These are phyloP conservation scores for Monopterus albus DNA, from an alignment of 2,113 vertebrate genomes.

Conservation along the genomic window DNA sequence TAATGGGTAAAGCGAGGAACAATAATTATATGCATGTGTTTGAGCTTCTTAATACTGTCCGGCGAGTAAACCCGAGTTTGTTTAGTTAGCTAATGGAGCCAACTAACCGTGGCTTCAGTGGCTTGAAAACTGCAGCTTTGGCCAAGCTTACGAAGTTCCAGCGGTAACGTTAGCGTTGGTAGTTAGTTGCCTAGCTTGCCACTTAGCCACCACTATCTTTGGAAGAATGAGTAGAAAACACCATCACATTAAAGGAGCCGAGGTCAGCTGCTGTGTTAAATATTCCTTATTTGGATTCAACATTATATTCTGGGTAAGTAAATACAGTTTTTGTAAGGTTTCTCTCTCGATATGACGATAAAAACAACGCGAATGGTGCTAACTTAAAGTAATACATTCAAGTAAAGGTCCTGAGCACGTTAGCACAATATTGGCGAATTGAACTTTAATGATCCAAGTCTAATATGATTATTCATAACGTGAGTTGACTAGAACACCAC, in stretches of 20 bases:
- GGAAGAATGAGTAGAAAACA: conserved; percentile 84
- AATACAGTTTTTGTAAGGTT: rapidly evolving
- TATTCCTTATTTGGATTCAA: conserved; percentile 86
- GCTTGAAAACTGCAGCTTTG: conserved; percentile 44
- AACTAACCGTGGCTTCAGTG: conserved; percentile 21
- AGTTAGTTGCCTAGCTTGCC: conserved; percentile 52
- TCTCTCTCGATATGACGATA: rapidly evolving
- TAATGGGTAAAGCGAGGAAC: conserved; percentile 16
- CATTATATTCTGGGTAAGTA: conserved; percentile 85
- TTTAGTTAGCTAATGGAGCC: conserved; percentile 64
- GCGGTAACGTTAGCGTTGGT: too few species aligned
- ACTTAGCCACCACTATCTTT: conserved; percentile 57
- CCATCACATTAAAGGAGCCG: conserved; percentile 80
- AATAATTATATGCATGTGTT: conserved; percentile 29
- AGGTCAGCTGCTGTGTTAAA: conserved; percentile 86
- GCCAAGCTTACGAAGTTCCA: conserved; percentile 32
- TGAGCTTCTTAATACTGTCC: not conserved
- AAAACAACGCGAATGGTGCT: not conserved
- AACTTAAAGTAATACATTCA: conserved; percentile 3
- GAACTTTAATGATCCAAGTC: not conserved
- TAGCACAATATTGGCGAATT: not conserved
- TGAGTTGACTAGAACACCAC: not conserved
- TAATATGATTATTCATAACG: not conserved
- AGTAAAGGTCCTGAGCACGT: conserved; percentile 14
- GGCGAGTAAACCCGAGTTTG: not conserved